A percentile compares a stretch with the other conserved stretches of the same genome.
These are phyloP conservation scores for Natator depressus DNA, from an alignment of 2,113 vertebrate species.

Conservation along the genomic window DNA sequence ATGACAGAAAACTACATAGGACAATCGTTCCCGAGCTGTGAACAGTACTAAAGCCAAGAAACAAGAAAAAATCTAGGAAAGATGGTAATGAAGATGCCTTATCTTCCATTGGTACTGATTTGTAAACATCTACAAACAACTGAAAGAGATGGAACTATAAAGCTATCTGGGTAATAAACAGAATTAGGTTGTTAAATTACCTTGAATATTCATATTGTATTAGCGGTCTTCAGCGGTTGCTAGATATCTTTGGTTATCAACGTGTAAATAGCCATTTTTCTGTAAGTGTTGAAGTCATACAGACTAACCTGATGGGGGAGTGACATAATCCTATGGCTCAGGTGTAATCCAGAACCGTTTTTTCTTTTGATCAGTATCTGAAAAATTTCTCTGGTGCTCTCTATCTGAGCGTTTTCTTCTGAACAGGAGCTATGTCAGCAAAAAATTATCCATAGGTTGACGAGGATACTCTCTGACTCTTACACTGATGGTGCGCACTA, in stretches of 20 bases:
- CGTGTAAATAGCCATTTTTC: neutral
- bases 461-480: neutral
- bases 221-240: neutral
- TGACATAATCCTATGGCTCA: neutral
- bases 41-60: neutral
- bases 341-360: neutral
- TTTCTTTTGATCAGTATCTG: neutral
- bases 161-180: neutral
- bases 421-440: neutral
- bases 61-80: neutral
- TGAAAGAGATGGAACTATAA: neutral
- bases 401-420: neutral
- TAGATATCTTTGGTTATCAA: neutral
- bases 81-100: neutral
- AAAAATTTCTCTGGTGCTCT: neutral
- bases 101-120: neutral
- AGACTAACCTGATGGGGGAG: neutral
- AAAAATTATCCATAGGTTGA: neutral
- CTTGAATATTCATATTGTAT: neutral
- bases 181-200: neutral
- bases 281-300: neutral
- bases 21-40: neutral
- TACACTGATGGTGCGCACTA: neutral
- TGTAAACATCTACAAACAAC: neutral
- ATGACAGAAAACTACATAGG: neutral